Evolutionary conservation across 1,140 invertebrate genomes (phyloP), one percentile per base, ranked within the genome.

Genomic region (Rhopalosiphum padi): DNA sequence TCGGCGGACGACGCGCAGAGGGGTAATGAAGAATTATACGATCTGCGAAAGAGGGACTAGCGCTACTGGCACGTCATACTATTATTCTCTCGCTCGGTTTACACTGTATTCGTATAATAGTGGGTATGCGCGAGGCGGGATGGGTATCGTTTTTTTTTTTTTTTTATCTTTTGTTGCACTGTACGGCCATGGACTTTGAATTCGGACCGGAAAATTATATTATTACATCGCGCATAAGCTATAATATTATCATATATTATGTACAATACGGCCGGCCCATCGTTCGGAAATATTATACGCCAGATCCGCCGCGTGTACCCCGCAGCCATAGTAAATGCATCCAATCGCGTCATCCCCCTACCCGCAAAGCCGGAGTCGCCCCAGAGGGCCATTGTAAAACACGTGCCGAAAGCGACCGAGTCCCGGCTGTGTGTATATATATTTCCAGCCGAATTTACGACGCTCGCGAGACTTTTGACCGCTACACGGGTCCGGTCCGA

Each of bases 401-500:
- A 85, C 46, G 46, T 37, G 91, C 91, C 91, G 35, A 92, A 92
- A 92, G 60, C 37, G 77, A 92, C 43, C 21, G n/a, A 37, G 91
- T 55, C 7, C 53, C 21, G 22, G 5, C 23, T 22, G 41, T 41
- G 41, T 46, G 46, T 46, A 46, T 15, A 46, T 60, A 60, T 60
- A 30, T 30, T 15, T 60, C 77, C 68, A 25, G n/a, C 51, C 53
- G 77, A 53, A 92, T 92, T 92, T 92, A 85, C 77, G 82, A 92
- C 30, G 77, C 77, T 92, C 91, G 30, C 8, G 91, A 92, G 91
- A 92, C 77, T 83, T 92, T 92, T 92, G 91, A 92, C 90, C 90
- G 60, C 4, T n/a, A 82, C 90, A 91, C 87, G n/a, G 25, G n/a
- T n/a, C 86, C 46, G 5, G 30, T 1, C 30, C 60, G 15, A 68